Percentiles rank a stretch among this genome's conserved stretches.
phyloP scores from a whole-genome alignment of 2,888 invertebrate species.

The Rhagonycha lutea region DNA sequence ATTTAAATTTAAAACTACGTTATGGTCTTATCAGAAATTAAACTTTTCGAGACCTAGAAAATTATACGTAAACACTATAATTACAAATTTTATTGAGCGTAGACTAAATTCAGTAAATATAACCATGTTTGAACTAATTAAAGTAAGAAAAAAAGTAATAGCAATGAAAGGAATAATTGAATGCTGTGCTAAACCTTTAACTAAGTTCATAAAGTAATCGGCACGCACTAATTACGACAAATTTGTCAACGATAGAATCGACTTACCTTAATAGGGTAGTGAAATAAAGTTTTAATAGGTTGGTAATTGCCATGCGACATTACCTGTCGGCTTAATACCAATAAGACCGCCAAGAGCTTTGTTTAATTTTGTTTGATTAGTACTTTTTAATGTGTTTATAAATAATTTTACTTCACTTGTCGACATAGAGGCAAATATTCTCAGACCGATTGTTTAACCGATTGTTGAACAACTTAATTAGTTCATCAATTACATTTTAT shows the following conservation, averaged over 20 bases:
- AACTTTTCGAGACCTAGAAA: background rate
- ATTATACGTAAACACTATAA: background rate
- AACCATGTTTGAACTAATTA: background rate
- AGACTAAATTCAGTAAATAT: background rate
- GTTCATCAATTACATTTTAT: background rate
- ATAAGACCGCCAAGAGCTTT: background rate
- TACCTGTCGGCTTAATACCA: conserved; percentile 10
- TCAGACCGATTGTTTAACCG: background rate
- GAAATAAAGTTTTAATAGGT: conserved; percentile 16
- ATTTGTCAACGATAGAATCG: conserved; percentile 10
- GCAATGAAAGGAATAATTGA: conserved; percentile 19
- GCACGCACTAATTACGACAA: conserved; percentile 22
- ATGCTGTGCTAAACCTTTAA: conserved; percentile 9
- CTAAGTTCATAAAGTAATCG: conserved; percentile 18
- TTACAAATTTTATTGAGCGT: background rate
- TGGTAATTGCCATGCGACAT: conserved; percentile 11
- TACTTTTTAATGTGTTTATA: conserved; percentile 5
- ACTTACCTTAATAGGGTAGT: background rate
- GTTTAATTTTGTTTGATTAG: conserved; percentile 12
- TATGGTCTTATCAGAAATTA: background rate
- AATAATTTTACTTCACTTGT: background rate
- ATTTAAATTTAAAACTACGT: background rate
- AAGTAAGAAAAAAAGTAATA: background rate
- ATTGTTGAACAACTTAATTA: background rate
- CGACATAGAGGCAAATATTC: background rate